Evolutionary conservation across 2,797 vertebrate genomes (phyloP), one percentile per base, ranked within the genome.

Genomic region (Cygnus olor): DNA sequence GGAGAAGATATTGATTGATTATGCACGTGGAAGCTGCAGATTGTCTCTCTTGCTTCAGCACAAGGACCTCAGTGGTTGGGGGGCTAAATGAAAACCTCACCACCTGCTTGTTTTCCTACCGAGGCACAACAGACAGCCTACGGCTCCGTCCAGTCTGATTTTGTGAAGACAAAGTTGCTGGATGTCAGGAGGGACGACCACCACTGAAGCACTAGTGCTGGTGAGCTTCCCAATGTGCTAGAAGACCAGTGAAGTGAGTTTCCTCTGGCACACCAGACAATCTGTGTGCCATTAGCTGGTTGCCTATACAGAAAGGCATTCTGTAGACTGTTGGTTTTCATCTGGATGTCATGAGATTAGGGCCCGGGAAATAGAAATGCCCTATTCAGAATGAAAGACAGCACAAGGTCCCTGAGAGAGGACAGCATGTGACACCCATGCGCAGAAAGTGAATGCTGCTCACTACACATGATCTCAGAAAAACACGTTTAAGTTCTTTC

Each of bases 1-100:
- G 0, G 2, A 24, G 21, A 25, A 56, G 40, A 71, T 8, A 56
- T 2, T 0, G 0, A 32, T 44, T 28, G 36, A 69, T 78, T 54
- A 4, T 8, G 18, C 54, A 47, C 1, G 1, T 1, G 5, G 22
- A 64, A 85, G 22, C 18, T 57, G 54, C 21, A 51, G n/a, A 63
- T 42, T 40, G 32, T 28, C 22, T 40, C 54, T 61, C 34, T 49
- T 56, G 6, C 34, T 57, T 78, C 40, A 81, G 40, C 40, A 30
- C 0, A 2, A 76, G 27, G 15, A 28, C 21, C 70, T 47, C 30
- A 49, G 71, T 32, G 21, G 5, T 2, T 56, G 17, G 2, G 10
- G 32, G 6, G 8, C 12, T 57, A 8, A n/a, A 30, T 47, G 10
- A 45, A 45, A 78, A 57, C 45, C 15, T 32, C 3, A 0, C 12